These are phyloP conservation scores for Pardosa pseudoannulata DNA, from an alignment of 2,888 invertebrate genomes.

Conservation along the genomic window DNA sequence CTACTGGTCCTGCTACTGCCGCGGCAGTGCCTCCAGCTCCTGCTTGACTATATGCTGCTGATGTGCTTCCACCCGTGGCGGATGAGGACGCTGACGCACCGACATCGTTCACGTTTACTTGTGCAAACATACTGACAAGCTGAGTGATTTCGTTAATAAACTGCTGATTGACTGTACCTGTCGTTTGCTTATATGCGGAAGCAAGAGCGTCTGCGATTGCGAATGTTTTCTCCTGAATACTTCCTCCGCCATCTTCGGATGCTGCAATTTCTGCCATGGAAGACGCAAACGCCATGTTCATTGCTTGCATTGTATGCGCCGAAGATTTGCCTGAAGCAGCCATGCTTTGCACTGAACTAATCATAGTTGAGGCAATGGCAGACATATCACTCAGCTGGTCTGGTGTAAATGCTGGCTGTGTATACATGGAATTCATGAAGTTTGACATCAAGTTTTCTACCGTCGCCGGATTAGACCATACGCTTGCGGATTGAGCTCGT, in stretches of 20 bases:
- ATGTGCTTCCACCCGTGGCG: too few species aligned
- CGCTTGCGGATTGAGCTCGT: neutral
- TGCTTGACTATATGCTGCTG: too few species aligned
- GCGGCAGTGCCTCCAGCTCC: too few species aligned
- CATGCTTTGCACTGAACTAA: slow-evolving; percentile 14
- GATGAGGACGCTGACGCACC: too few species aligned
- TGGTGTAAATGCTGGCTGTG: neutral
- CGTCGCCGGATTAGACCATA: neutral
- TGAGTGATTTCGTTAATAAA: slow-evolving; percentile 22
- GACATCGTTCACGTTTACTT: slow-evolving; percentile 14
- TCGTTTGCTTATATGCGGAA: slow-evolving; percentile 27
- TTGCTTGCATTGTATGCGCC: slow-evolving; percentile 12
- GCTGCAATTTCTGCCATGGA: slow-evolving; percentile 35
- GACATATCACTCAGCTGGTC: slow-evolving; percentile 28
- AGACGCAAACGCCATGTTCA: slow-evolving; percentile 50
- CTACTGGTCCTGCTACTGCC: neutral
- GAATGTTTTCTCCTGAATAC: neutral
- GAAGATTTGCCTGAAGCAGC: neutral
- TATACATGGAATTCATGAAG: neutral
- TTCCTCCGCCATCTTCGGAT: neutral
- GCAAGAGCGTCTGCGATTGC: neutral
- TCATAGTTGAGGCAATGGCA: slow-evolving; percentile 13
- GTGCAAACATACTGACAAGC: slow-evolving; percentile 26
- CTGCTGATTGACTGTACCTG: neutral
- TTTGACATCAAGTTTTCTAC: neutral